Conservation (phyloP, 1,140 invertebrate species). For the Hycleus cichorii region DNA sequence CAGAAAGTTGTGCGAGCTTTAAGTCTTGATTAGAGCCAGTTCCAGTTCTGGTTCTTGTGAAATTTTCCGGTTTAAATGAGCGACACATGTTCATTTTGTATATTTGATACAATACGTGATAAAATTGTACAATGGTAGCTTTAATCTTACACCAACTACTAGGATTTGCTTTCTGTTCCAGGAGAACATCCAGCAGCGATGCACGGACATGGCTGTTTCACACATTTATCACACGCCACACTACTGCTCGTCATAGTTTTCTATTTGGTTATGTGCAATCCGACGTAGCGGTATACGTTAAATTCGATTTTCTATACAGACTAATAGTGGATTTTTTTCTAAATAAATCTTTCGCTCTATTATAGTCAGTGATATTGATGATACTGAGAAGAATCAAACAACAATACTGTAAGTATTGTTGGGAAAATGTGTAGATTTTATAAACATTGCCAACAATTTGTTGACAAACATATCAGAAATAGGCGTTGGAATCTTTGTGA, state of each 20-base stretch:
- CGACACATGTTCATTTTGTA: neutral
- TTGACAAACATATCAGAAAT: too few species aligned
- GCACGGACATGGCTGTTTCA: conserved; percentile 51
- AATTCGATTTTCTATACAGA: neutral
- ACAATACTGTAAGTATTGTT: too few species aligned
- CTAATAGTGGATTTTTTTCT: neutral
- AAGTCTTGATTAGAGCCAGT: neutral
- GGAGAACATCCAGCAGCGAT: conserved; percentile 77
- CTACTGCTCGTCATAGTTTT: conserved; percentile 27
- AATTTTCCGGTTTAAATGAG: neutral
- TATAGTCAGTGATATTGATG: neutral
- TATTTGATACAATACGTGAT: neutral
- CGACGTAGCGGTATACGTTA: conserved; percentile 25
- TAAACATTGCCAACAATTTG: too few species aligned
- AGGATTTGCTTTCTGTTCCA: conserved; percentile 41
- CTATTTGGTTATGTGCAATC: conserved; percentile 18
- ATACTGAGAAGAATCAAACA: too few species aligned
- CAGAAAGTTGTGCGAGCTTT: neutral
- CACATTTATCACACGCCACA: conserved; percentile 33
- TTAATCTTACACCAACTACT: conserved; percentile 8
- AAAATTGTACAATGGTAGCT: neutral
- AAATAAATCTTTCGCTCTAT: neutral
- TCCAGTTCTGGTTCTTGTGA: neutral
- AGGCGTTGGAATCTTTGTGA: too few species aligned
- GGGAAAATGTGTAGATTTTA: too few species aligned